Conservation (phyloP, 2,888 invertebrate genomes). For the Petrolisthes manimaculis region DNA sequence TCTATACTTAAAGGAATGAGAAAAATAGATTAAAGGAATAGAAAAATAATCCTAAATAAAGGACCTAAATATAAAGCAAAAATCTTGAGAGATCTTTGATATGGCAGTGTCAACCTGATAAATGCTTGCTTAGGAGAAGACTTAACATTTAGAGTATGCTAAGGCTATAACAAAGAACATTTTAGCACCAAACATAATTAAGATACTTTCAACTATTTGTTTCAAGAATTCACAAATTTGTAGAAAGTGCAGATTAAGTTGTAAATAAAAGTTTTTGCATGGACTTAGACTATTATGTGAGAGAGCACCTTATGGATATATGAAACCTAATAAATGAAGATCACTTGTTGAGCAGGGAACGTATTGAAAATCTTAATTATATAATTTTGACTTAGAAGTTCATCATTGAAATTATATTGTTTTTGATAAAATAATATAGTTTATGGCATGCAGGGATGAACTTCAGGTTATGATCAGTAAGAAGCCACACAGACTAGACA, state of each 20-base stretch:
- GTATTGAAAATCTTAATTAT: not conserved
- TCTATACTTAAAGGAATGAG: not conserved
- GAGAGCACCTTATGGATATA: conserved; percentile 28
- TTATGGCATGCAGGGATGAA: conserved; percentile 22
- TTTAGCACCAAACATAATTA: conserved; percentile 40
- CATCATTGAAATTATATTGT: not conserved
- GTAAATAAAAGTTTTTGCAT: not conserved
- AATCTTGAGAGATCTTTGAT: conserved; percentile 37
- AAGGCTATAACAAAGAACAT: conserved; percentile 29
- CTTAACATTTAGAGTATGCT: conserved; percentile 20
- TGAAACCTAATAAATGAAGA: not conserved
- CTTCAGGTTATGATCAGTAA: conserved; percentile 37
- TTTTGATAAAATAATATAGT: not conserved
- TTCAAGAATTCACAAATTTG: conserved; percentile 6
- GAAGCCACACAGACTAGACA: conserved; percentile 57
- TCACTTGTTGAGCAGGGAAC: conserved; percentile 23
- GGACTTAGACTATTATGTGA: not conserved
- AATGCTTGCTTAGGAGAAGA: conserved; percentile 21
- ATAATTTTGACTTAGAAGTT: not conserved
- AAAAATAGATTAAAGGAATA: not conserved
- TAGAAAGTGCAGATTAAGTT: not conserved
- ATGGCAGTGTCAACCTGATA: conserved; percentile 53
- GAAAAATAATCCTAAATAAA: not conserved
- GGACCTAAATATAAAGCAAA: conserved; percentile 35
- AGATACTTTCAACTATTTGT: not conserved